A percentile compares a stretch with the other conserved stretches of the same genome.
Conservation (phyloP, 2,113 vertebrate genomes). For the Caloenas nicobarica region DNA sequence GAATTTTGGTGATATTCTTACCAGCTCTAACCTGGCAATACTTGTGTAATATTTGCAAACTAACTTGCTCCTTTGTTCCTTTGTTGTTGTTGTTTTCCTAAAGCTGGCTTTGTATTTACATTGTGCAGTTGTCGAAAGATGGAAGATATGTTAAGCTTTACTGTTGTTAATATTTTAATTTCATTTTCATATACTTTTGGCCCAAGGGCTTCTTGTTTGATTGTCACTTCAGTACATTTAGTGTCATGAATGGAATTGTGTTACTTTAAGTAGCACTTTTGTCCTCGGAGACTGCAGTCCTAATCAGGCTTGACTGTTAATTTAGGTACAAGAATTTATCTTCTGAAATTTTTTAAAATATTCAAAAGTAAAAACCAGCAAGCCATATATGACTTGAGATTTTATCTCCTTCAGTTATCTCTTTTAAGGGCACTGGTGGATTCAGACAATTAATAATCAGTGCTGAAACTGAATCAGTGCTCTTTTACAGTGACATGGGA, state of each 20-base stretch:
- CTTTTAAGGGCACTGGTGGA: background rate
- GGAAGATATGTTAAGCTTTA: background rate
- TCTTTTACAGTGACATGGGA: background rate
- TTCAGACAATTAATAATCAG: background rate
- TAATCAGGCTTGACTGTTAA: background rate
- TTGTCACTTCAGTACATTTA: background rate
- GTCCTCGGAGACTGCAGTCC: background rate
- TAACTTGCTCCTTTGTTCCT: background rate
- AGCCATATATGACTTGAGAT: background rate
- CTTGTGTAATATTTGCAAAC: background rate
- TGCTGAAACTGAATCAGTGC: background rate
- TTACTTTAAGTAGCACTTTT: background rate
- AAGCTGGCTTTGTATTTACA: background rate
- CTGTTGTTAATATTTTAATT: background rate
- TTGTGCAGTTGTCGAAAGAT: background rate
- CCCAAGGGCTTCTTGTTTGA: background rate
- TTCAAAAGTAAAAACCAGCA: background rate
- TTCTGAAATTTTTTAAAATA: background rate
- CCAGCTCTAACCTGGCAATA: background rate
- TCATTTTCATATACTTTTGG: background rate
- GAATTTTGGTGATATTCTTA: background rate
- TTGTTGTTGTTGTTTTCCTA: background rate
- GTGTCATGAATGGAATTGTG: background rate
- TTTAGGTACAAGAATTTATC: background rate
- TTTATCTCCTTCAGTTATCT: background rate